phyloP scores from a whole-genome alignment of 2,888 invertebrate species.

The Aphrophora alni region DNA sequence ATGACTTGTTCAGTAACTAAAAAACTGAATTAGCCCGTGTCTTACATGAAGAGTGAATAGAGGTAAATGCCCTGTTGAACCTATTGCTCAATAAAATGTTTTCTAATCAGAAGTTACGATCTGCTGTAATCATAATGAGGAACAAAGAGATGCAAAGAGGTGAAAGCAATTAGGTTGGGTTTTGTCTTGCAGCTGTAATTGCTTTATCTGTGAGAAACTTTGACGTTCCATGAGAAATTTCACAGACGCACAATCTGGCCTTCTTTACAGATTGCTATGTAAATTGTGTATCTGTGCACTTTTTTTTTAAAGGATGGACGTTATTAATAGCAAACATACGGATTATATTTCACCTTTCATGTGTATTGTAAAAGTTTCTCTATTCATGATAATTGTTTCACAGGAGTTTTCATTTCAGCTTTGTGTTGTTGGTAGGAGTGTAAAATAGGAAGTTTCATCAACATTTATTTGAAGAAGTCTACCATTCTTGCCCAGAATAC shows the following conservation, averaged over 20 bases:
- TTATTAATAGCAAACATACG: not conserved
- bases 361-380: not conserved
- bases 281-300: not conserved
- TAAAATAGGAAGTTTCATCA: no score
- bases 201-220: not conserved
- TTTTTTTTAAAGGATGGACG: not conserved
- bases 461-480: no score
- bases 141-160: conserved; percentile 1
- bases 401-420: no score
- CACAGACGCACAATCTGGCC: not conserved
- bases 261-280: not conserved
- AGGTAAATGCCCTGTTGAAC: not conserved
- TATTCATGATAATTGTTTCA: no score
- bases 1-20: no score
- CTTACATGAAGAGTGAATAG: not conserved
- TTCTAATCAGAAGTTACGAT: not conserved
- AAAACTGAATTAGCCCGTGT: not conserved
- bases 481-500: no score
- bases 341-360: not conserved
- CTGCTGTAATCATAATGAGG: not conserved
- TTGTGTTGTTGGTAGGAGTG: no score
- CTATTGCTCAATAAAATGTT: not conserved
- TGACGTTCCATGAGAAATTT: not conserved
- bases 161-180: not conserved
- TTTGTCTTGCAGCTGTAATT: no score